Evolutionary conservation across 1,140 invertebrate genomes (phyloP), one percentile per base, ranked within the genome.

Genomic region (Drosophila mojavensis): DNA sequence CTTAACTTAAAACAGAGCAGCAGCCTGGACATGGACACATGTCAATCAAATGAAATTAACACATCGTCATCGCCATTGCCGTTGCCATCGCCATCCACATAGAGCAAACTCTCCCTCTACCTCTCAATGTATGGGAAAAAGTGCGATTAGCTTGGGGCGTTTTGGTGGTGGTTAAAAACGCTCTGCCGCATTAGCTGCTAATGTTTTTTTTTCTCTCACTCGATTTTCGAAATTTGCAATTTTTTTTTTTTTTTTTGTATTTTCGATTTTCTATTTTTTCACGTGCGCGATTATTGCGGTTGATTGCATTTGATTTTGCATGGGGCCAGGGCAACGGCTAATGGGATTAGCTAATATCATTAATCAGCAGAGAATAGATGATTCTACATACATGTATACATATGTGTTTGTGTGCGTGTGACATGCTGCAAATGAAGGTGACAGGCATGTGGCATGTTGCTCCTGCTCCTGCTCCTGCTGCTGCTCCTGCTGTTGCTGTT

Each of bases 31-130:
- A 26, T 61, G 79, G 83, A 86, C 83, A 86, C 76, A 88, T 88
- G 83, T 88, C 83, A 88, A 88, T 88, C 83, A 88, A 80, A 79
- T 69, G 60, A 88, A 88, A 86, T 86, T 77, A 86, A 86, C 83
- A 86, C 83, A 66, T 86, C 79, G 65, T 83, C 82, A 83, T 74
- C 64, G 39, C 26, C 30, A 58, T 65, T 4, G 11, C n/a, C 82
- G 79, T 74, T 61, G 39, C 26, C 30, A 43, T 65, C 2, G 11
- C n/a, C 13, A 3, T 26, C 24, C 13, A 7, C 33, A 30, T 30
- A 30, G 3, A 5, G 28, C 28, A 30, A 30, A 30, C 36, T 11
- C 36, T 39, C 36, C 36, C 36, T 39, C 36, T 39, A 3, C 36
- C 9, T 39, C 36, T 39, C 36, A 0, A 11, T 13, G 13, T n/a